Percentiles rank a stretch among this genome's conserved stretches.
These are phyloP conservation scores for Ceriagrion tenellum DNA, from an alignment of 2,888 invertebrate species.

Conservation along the genomic window DNA sequence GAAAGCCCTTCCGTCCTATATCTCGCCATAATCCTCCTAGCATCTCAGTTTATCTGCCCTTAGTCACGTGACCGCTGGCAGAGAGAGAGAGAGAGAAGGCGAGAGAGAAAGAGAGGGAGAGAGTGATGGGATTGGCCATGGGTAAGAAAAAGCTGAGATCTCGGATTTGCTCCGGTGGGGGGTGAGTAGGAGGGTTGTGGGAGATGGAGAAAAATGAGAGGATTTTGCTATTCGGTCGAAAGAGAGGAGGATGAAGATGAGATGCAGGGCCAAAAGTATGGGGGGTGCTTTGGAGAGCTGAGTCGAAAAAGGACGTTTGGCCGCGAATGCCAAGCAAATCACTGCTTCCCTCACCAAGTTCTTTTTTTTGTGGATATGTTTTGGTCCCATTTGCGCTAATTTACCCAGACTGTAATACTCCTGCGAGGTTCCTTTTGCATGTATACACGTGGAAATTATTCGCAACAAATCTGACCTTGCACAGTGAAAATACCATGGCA, in stretches of 20 bases:
- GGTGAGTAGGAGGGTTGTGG: not conserved
- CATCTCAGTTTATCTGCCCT: not conserved
- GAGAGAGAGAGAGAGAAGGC: not conserved
- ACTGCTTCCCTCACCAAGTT: not conserved
- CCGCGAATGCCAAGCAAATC: not conserved
- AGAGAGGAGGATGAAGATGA: constrained; percentile 17
- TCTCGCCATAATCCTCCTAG: not conserved
- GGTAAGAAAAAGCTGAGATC: not conserved
- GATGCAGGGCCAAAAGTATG: not conserved
- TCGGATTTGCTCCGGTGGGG: not conserved
- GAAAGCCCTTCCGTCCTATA: not conserved
- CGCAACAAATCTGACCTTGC: too few species aligned
- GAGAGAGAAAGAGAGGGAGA: not conserved
- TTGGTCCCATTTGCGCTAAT: not conserved
- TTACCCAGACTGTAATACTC: not conserved
- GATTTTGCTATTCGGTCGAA: not conserved
- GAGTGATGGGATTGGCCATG: constrained; percentile 21
- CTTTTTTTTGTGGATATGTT: not conserved
- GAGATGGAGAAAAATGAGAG: constrained; percentile 16
- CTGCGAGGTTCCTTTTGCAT: too few species aligned
- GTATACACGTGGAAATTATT: too few species aligned
- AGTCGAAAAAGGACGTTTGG: not conserved
- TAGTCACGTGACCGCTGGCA: constrained; percentile 23
- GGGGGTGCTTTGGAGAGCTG: not conserved
- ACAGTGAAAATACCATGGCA: too few species aligned